phyloP scores from a whole-genome alignment of 2,797 vertebrate genomes.

The Luscinia luscinia region DNA sequence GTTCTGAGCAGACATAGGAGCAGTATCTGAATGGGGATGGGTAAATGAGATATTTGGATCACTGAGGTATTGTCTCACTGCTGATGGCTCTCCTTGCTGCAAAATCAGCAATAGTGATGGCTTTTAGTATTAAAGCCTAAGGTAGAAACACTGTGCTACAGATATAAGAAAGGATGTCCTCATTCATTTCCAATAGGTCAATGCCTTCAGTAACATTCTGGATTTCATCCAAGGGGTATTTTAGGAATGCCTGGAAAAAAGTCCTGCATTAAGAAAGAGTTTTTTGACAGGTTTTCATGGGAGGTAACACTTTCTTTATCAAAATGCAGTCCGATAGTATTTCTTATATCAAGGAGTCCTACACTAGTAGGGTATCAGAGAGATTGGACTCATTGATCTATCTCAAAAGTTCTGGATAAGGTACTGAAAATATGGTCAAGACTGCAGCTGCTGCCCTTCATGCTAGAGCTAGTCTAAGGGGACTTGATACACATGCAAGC shows the following conservation, averaged over 20 bases:
- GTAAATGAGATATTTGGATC: not conserved
- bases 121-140: not conserved
- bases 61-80: not conserved
- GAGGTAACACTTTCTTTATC: not conserved
- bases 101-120: not conserved
- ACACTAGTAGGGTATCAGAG: not conserved
- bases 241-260: not conserved
- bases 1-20: not conserved
- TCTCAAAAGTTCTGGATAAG: not conserved
- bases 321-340: not conserved
- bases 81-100: not conserved
- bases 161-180: not conserved
- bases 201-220: not conserved
- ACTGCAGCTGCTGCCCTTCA: not conserved
- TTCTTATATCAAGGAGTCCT: not conserved
- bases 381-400: not conserved
- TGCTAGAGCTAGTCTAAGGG: not conserved
- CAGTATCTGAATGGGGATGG: not conserved
- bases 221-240: not conserved
- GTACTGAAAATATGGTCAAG: not conserved
- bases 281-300: not conserved
- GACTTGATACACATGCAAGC: not conserved
- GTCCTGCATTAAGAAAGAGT: rapidly evolving
- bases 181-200: not conserved
- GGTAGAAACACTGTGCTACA: not conserved